These are phyloP conservation scores for Tryphoninae sp. DNA, from an alignment of 2,888 invertebrate species.

Conservation along the genomic window DNA sequence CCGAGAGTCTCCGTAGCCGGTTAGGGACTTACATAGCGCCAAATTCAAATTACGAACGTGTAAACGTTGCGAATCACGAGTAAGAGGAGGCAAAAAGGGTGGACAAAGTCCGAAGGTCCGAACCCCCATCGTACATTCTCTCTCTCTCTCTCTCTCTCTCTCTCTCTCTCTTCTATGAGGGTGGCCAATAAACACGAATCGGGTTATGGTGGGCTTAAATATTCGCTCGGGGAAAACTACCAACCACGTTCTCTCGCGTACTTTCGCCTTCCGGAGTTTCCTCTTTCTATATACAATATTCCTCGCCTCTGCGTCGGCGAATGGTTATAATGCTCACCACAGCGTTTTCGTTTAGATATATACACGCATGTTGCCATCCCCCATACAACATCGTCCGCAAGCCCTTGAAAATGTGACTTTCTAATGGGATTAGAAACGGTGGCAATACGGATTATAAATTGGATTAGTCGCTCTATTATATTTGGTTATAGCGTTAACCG, in stretches of 20 bases:
- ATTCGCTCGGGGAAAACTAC: conserved; percentile 54
- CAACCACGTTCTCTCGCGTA: conserved; percentile 4
- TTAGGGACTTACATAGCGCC: conserved; percentile 40
- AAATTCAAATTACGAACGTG: conserved; percentile 59
- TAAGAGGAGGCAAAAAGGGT: conserved; percentile 36
- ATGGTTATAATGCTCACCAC: conserved; percentile 39
- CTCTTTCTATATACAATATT: conserved; percentile 15
- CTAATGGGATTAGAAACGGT: conserved; percentile 74
- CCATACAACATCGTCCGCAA: conserved; percentile 15
- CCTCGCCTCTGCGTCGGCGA: conserved; percentile 21
- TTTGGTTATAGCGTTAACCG: conserved; percentile 69
- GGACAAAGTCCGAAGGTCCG: conserved; percentile 41
- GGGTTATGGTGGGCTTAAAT: conserved; percentile 56
- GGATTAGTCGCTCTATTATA: conserved; percentile 72
- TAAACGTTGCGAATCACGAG: conserved; percentile 59
- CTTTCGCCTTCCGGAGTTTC: conserved; percentile 46
- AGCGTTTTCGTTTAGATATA: conserved; percentile 33
- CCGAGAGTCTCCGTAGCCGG: conserved; percentile 26
- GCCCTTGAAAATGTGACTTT: conserved; percentile 72
- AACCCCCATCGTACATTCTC: conserved; percentile 33
- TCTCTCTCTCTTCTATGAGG: conserved; percentile 11
- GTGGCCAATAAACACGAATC: conserved; percentile 63
- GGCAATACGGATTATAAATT: conserved; percentile 75
- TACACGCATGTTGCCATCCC: conserved; percentile 1
- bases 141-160: conserved; percentile 6